Conservation (phyloP, 1,140 invertebrate genomes). For the Drosophila insularis region DNA sequence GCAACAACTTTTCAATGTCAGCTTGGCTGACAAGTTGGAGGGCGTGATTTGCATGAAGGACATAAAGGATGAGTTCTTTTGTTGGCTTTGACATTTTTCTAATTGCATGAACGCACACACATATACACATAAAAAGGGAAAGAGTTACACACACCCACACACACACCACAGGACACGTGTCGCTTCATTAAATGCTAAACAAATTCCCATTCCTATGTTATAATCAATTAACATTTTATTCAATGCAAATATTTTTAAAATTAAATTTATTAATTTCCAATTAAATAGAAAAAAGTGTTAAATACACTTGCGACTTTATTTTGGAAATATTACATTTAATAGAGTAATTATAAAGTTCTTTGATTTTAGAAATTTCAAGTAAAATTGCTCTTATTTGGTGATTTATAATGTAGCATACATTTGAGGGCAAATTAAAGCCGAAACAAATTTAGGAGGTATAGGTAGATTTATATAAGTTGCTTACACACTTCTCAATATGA, state of each 20-base stretch:
- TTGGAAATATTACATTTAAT: too few species aligned
- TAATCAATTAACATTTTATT: slow-evolving; percentile 35
- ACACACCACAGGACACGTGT: slow-evolving; percentile 38
- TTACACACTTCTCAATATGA: too few species aligned
- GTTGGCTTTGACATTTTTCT: slow-evolving; percentile 70
- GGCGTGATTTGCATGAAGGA: slow-evolving; percentile 35
- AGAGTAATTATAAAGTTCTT: too few species aligned
- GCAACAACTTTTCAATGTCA: slow-evolving; percentile 66
- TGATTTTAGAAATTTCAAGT: background rate
- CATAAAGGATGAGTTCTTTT: slow-evolving; percentile 38
- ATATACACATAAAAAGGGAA: background rate
- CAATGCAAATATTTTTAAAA: slow-evolving; percentile 38
- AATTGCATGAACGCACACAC: slow-evolving; percentile 49
- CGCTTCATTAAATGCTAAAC: slow-evolving; percentile 18
- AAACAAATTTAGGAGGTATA: too few species aligned
- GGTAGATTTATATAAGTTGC: too few species aligned
- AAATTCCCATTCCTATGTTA: slow-evolving; percentile 8
- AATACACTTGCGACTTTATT: background rate
- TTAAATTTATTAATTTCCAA: slow-evolving; percentile 14
- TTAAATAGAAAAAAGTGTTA: slow-evolving; percentile 24
- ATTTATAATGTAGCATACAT: too few species aligned
- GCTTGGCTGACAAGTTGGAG: slow-evolving; percentile 43
- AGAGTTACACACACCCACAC: background rate
- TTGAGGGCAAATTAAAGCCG: too few species aligned
- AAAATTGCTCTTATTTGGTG: background rate